A percentile compares a stretch with the other conserved stretches of the same genome.
Evolutionary conservation across 2,113 vertebrate species (phyloP).

Genomic region (Pelecanoides urinatrix): DNA sequence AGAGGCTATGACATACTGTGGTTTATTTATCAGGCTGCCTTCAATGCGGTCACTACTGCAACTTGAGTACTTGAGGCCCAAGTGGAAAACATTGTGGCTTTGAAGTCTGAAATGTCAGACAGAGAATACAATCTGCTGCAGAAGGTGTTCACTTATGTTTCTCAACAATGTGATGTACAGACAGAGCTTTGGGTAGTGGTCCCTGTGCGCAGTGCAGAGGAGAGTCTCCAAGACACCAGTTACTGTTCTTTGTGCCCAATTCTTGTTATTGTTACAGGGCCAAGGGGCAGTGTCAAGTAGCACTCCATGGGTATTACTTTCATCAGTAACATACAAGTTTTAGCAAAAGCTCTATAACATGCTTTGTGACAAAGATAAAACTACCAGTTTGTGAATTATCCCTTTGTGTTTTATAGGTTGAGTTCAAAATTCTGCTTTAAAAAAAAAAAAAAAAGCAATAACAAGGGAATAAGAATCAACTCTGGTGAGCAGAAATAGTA

Average conservation of each 20-base stretch:
- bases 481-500: background rate
- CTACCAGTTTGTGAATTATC: background rate
- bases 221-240: background rate
- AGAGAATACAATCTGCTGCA: background rate
- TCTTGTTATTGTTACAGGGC: background rate
- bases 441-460: background rate
- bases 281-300: background rate
- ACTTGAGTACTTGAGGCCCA: background rate
- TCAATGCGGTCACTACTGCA: background rate
- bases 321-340: background rate
- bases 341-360: background rate
- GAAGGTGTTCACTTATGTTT: background rate
- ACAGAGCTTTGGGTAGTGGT: background rate
- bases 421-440: background rate
- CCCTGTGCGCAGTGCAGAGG: accelerated
- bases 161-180: background rate
- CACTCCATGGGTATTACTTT: background rate
- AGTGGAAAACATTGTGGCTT: background rate
- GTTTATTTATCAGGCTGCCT: background rate
- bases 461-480: background rate
- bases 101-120: background rate
- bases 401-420: background rate
- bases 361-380: background rate
- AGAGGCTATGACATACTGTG: background rate
- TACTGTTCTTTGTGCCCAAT: background rate